These are phyloP conservation scores for Tricholauxania praeusta DNA, from an alignment of 2,888 invertebrate genomes.

Conservation along the genomic window DNA sequence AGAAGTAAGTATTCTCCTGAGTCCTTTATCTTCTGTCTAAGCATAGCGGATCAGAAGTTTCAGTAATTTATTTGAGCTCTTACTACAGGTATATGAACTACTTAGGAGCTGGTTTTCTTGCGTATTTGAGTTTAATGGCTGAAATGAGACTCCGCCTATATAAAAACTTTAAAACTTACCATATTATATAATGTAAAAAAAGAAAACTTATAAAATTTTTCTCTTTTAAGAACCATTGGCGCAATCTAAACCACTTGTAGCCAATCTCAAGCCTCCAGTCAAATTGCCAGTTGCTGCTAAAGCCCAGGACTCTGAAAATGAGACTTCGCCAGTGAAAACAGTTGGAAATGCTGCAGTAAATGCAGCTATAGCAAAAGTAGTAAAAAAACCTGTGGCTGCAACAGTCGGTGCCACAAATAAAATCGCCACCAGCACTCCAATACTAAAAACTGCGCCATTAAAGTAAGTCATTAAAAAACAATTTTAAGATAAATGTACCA, in stretches of 20 bases:
- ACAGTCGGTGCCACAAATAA: constrained; percentile 37
- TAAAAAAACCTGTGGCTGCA: constrained; percentile 47
- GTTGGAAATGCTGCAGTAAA: constrained; percentile 30
- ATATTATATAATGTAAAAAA: neutral
- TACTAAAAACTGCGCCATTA: constrained; percentile 36
- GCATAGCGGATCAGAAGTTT: no score
- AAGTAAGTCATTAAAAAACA: constrained; percentile 41
- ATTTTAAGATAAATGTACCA: neutral
- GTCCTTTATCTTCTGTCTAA: no score
- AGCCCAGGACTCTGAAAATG: constrained; percentile 56
- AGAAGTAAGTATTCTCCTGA: constrained; percentile 53
- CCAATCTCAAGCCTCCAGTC: constrained; percentile 50
- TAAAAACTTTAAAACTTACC: neutral
- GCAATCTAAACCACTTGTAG: constrained; percentile 51
- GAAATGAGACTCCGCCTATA: neutral
- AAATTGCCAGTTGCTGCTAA: constrained; percentile 52
- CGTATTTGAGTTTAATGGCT: neutral
- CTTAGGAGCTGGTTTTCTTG: no score
- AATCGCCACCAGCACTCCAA: constrained; percentile 31
- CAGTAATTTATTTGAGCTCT: no score
- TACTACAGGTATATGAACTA: no score
- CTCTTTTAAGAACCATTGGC: constrained; percentile 48
- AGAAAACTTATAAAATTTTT: constrained; percentile 18
- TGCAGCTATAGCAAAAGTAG: constrained; percentile 44
- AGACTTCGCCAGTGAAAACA: constrained; percentile 47